Evolutionary conservation across 2,113 vertebrate species (phyloP), one percentile per base, ranked within the genome.

Genomic region (Ictalurus furcatus): DNA sequence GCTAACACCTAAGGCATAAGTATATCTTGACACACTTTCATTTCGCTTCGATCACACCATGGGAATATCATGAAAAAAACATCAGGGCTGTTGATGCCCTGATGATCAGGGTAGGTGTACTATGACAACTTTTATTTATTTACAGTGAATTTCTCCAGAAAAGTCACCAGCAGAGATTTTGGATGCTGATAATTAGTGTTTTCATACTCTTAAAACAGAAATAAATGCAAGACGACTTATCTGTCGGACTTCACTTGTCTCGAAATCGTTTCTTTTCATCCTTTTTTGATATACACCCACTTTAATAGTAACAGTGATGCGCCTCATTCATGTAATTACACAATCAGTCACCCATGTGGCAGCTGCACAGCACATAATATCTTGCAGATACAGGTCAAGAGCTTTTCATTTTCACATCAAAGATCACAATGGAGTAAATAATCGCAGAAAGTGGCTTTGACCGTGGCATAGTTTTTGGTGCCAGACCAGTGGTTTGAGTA

Each of bases 1-100:
- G 86, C 63, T 59, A 37, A 69, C 61, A 82, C 78, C 87, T 82
- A 58, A 82, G 61, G 78, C 78, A 28, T 28, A 28, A 40, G 86
- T 21, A 81, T 13, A 67, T 88, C 48, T 87, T 61, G 30, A n/a
- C 54, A 59, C 52, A 44, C 73, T 78, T 44, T 78, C 48, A 48
- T 28, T 69, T 58, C 23, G 44, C 44, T 23, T 54, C 44, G 3
- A 19, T 87, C 58, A 63, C 23, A 86, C 54, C n/a, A 16, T 78
- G 21, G 71, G 74, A 78, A 74, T 37, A 86, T 74, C 11, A 28
- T n/a, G 34, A 12, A 54, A 85, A 71, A 59, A n/a, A 3, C 85
- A 67, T 1, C 28, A 67, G 11, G 48, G 56, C 40, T n/a, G 85
- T 25, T 23, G n/a, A 74, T 34, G n/a, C 19, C n/a, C 16, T 54